These are phyloP conservation scores for Gymnothorax javanicus DNA, from an alignment of 2,797 vertebrate species.

Conservation along the genomic window DNA sequence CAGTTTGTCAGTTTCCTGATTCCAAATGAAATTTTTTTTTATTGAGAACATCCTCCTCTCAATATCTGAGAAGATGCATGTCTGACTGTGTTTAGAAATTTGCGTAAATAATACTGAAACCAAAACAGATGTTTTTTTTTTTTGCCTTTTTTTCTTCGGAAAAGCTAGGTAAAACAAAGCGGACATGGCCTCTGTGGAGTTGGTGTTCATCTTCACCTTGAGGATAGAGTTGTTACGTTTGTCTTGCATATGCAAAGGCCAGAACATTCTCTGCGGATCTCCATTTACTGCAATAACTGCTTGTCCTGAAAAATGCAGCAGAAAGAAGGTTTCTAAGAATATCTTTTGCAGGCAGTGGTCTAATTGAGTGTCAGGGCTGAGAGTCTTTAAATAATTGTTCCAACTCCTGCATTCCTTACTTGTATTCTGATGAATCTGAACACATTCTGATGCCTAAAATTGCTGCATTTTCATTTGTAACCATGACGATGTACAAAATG, in stretches of 20 bases:
- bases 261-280: neutral
- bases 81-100: no score
- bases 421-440: no score
- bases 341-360: no score
- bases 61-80: neutral
- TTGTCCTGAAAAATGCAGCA: neutral
- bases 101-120: no score
- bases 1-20: neutral
- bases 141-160: no score
- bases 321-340: neutral
- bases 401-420: no score
- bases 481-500: no score
- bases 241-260: neutral
- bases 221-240: neutral
- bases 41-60: neutral
- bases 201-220: neutral
- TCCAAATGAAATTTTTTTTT: neutral
- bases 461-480: no score
- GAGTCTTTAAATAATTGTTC: no score
- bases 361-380: no score
- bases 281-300: neutral
- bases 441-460: no score
- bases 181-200: neutral
- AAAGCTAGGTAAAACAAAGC: neutral
- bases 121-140: no score